Percentiles rank a stretch among this genome's conserved stretches.
These are phyloP conservation scores for Leptodactylus fallax DNA, from an alignment of 2,797 vertebrate genomes.

Conservation along the genomic window DNA sequence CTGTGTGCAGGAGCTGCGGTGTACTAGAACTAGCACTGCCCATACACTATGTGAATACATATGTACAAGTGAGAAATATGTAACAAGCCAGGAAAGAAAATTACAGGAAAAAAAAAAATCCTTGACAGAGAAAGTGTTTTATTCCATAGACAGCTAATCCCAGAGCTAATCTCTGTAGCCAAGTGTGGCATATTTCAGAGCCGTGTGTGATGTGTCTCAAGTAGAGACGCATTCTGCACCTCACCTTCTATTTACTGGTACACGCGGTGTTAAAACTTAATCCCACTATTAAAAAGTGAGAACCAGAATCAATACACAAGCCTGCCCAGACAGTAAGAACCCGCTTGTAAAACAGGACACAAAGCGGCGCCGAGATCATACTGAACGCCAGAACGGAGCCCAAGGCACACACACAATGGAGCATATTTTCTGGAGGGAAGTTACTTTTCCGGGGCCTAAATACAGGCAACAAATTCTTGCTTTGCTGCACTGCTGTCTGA, in stretches of 20 bases:
- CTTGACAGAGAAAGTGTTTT: neutral
- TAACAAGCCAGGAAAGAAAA: neutral
- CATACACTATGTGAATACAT: no score
- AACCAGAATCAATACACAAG: neutral
- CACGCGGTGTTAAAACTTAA: neutral
- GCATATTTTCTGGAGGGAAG: neutral
- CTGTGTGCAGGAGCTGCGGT: no score
- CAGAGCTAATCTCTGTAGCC: neutral
- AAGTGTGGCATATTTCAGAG: neutral
- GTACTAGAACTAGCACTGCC: no score
- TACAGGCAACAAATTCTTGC: neutral
- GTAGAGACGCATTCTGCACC: slow-evolving; percentile 32
- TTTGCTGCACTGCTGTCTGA: slow-evolving; percentile 37
- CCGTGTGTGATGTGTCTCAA: slow-evolving; percentile 17
- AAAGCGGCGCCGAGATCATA: neutral
- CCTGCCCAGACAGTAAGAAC: slow-evolving; percentile 11
- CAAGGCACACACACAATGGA: neutral
- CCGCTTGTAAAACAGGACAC: slow-evolving; percentile 23
- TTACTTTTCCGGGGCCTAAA: neutral
- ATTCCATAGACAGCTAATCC: neutral
- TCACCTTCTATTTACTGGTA: slow-evolving; percentile 19
- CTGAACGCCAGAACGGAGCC: slow-evolving; percentile 1
- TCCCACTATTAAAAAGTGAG: slow-evolving; percentile 38
- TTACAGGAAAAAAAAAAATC: neutral
- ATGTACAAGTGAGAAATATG: neutral